A percentile compares a stretch with the other conserved stretches of the same genome.
phyloP scores from a whole-genome alignment of 2,797 vertebrate genomes.

The Rhinatrema bivittatum region DNA sequence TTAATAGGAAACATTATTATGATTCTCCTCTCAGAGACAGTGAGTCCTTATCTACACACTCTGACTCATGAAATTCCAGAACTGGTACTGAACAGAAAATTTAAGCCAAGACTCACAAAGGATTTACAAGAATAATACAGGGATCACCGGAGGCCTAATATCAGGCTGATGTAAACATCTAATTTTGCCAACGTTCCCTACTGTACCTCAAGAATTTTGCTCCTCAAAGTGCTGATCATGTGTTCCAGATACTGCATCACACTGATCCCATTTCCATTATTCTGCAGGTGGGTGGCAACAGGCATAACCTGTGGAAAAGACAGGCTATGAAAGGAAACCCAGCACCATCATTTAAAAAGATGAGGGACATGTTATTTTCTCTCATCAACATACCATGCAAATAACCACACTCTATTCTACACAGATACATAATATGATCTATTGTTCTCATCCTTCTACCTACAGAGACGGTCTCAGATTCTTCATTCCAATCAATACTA shows the following conservation, averaged over 20 bases:
- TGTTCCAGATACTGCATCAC: constrained; percentile 92
- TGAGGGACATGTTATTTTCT: neutral
- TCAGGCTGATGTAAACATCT: neutral
- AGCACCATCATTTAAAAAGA: neutral
- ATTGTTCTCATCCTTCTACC: neutral
- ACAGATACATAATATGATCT: too few species aligned
- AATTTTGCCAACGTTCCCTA: too few species aligned
- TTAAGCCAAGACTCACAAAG: too few species aligned
- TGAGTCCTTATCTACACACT: too few species aligned
- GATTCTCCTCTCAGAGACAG: too few species aligned
- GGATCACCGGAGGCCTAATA: neutral
- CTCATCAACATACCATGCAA: fast-evolving
- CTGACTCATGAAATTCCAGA: too few species aligned
- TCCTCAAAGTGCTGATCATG: constrained; percentile 81
- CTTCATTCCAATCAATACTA: too few species aligned
- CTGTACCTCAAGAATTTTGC: constrained; percentile 94
- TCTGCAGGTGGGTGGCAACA: constrained; percentile 75
- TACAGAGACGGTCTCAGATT: too few species aligned
- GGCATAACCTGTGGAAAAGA: constrained; percentile 74
- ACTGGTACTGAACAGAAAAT: too few species aligned
- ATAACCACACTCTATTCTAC: neutral
- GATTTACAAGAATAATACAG: neutral
- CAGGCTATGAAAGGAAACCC: neutral
- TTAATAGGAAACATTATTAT: too few species aligned
- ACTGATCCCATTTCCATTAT: constrained; percentile 73